phyloP scores from a whole-genome alignment of 2,888 invertebrate genomes.

The Caenorhabditis drosophilae region DNA sequence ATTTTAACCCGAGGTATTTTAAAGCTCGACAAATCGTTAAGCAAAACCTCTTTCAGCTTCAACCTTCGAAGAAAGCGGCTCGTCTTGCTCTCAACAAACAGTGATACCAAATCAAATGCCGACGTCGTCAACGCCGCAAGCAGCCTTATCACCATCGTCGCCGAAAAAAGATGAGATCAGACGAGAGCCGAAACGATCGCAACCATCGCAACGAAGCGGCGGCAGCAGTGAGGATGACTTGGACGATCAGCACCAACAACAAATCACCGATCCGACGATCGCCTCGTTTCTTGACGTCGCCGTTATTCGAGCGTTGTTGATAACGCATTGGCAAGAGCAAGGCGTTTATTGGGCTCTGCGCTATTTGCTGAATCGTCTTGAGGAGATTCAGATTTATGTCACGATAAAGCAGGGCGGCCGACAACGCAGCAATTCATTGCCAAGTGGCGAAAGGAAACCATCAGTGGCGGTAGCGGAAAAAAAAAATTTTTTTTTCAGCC shows the following conservation, averaged over 20 bases:
- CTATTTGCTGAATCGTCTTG: constrained; percentile 73
- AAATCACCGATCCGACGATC: constrained; percentile 45
- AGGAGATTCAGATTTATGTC: constrained; percentile 69
- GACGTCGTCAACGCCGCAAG: not conserved
- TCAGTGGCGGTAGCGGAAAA: constrained; percentile 36
- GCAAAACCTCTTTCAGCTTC: too few relatives aligned
- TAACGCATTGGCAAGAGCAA: constrained; percentile 96
- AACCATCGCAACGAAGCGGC: not conserved
- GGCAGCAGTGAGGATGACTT: constrained; percentile 44
- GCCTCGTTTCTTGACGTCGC: constrained; percentile 97
- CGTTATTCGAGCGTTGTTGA: constrained; percentile 90
- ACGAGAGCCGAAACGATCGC: constrained; percentile 21
- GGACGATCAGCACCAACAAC: constrained; percentile 39
- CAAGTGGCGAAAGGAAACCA: constrained; percentile 41
- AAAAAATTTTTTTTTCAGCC: not conserved
- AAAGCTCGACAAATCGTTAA: too few relatives aligned
- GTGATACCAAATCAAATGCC: constrained; percentile 27
- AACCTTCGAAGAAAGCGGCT: constrained; percentile 51
- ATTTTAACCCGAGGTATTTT: constrained; percentile 42
- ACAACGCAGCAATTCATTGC: constrained; percentile 53
- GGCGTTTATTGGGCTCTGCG: constrained; percentile 96
- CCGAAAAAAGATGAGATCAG: constrained; percentile 11
- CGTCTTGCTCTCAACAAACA: constrained; percentile 62
- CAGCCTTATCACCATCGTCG: not conserved
- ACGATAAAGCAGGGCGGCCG: constrained; percentile 23